Base-by-base conservation (phyloP, 2,888 invertebrate species). In the Spatulosminthurus flaviceps region DNA sequence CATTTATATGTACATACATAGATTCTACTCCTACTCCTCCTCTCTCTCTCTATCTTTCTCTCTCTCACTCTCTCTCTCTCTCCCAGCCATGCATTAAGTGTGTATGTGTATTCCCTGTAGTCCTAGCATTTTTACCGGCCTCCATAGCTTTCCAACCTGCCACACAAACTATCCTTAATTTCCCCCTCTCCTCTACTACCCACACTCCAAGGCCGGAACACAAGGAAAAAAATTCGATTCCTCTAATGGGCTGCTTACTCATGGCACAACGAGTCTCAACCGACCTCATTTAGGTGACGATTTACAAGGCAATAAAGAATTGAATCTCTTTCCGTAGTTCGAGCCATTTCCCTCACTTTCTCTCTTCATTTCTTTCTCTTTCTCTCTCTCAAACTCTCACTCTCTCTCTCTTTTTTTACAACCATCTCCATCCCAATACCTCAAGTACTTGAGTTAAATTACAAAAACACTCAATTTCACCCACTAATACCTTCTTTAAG, bases 231-330 rank as follows among this genome's bases (percentile, higher is more conserved):
- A 72, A 51, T 24, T 51, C 72, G 21, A 71, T 71, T 71, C 70
- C 70, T 42, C 70, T 71, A 71, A 71, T 71, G 70, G 70, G 42
- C 70, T 22, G 22, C 64, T 64, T 64, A 22, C 64, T 26, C 64
- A 11, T 72, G 43, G 43, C 16, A 51, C 72, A 51, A 29, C 1
- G 71, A 51, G 72, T 42, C 29, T 28, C 41, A 41, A 34, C 29
- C 60, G 73, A 74, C 29, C 73, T 74, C 73, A 74, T 74, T 61
- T 74, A 74, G 29, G 61, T 74, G 61, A 74, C 73, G 61, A 74
- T 74, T 74, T 74, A 74, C 73, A 74, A 60, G 73, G 73, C 43
- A 74, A 74, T 74, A 74, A 74, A 74, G 73, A 74, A 74, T 74
- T 74, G 73, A 29, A 51, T 64, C 26, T 64, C 64, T 64, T 60